A percentile compares a stretch with the other conserved stretches of the same genome.
Evolutionary conservation across 2,888 invertebrate genomes (phyloP).

Genomic region (Andrena marginata): DNA sequence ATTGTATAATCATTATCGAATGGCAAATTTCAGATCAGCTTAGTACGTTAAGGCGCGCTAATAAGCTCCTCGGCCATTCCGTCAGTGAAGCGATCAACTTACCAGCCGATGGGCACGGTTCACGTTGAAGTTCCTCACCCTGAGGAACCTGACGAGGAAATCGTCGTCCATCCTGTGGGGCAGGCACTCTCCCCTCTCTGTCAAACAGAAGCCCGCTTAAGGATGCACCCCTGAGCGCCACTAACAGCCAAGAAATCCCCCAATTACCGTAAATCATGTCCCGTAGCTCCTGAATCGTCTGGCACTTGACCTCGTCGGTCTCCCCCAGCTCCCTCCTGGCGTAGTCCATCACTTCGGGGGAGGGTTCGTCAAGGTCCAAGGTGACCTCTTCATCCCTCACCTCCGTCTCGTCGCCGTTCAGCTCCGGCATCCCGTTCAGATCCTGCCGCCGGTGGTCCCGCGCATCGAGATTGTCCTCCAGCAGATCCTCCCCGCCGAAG

Average conservation of each 20-base stretch:
- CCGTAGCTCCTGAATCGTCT: slow-evolving; percentile 90
- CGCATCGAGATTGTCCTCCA: slow-evolving; percentile 21
- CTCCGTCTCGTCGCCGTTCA: slow-evolving; percentile 65
- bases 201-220: slow-evolving; percentile 48
- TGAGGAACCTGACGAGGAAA: slow-evolving; percentile 90
- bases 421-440: slow-evolving; percentile 54
- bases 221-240: neutral
- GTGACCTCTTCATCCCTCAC: slow-evolving; percentile 87
- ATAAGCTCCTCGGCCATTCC: neutral
- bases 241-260: neutral
- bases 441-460: slow-evolving; percentile 32
- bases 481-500: neutral
- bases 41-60: too few species aligned
- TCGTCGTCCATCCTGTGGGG: slow-evolving; percentile 92
- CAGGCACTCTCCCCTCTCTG: slow-evolving; percentile 91
- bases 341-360: slow-evolving; percentile 89
- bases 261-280: slow-evolving; percentile 90
- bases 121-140: slow-evolving; percentile 90
- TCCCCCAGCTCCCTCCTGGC: slow-evolving; percentile 90
- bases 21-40: neutral
- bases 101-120: slow-evolving; percentile 92
- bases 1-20: neutral
- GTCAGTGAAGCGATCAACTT: slow-evolving; percentile 76
- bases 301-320: slow-evolving; percentile 89
- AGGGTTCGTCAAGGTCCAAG: slow-evolving; percentile 89